A percentile compares a stretch with the other conserved stretches of the same genome.
phyloP scores from a whole-genome alignment of 2,113 vertebrate genomes.

The Ascaphus truei region DNA sequence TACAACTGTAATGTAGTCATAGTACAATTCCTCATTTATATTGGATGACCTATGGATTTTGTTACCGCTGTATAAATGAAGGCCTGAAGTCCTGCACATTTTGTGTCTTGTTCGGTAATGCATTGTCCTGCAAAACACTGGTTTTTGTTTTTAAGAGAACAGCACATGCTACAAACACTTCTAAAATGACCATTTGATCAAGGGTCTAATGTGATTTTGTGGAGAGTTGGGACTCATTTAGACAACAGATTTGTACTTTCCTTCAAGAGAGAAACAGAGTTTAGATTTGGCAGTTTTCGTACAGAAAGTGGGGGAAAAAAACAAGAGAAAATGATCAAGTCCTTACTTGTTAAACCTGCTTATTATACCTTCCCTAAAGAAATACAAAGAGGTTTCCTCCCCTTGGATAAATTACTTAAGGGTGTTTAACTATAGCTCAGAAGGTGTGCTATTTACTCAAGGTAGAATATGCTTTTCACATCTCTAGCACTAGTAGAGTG shows the following conservation, averaged over 20 bases:
- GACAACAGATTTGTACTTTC: background rate
- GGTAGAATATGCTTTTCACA: slow-evolving; percentile 43
- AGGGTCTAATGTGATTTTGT: no score
- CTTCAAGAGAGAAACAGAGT: background rate
- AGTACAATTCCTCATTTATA: background rate
- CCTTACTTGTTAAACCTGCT: slow-evolving; percentile 9
- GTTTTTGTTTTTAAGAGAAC: no score
- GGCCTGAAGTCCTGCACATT: no score
- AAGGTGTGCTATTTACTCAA: slow-evolving; percentile 26
- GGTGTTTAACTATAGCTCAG: slow-evolving; percentile 41
- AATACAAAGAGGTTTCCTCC: slow-evolving; percentile 27
- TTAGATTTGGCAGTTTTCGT: background rate
- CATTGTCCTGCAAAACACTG: no score
- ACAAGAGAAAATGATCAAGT: slow-evolving; percentile 4
- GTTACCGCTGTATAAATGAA: slow-evolving; percentile 10
- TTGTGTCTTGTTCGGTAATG: no score
- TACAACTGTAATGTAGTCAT: background rate
- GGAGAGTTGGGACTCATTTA: background rate
- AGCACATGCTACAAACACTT: no score
- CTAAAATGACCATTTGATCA: no score
- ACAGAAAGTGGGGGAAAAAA: background rate
- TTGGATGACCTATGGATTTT: background rate
- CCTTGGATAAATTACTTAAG: slow-evolving; percentile 23
- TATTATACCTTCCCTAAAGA: slow-evolving; percentile 37
- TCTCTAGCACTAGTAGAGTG: slow-evolving; percentile 40